phyloP scores from a whole-genome alignment of 2,113 vertebrate species.

The Trematocara macrostoma region DNA sequence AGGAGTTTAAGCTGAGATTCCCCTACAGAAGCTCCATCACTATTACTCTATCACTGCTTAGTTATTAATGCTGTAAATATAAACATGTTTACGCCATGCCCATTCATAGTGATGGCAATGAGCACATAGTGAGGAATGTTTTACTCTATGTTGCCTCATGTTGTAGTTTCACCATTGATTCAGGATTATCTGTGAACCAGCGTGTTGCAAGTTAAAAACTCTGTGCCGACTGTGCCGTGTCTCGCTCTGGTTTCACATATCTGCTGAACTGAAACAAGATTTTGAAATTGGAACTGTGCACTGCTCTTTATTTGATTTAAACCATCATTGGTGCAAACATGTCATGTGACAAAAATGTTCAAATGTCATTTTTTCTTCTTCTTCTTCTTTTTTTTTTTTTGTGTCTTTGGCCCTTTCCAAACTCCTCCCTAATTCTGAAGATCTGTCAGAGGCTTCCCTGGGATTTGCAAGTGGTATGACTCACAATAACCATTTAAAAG shows the following conservation, averaged over 20 bases:
- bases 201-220: not conserved
- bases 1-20: not conserved
- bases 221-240: not conserved
- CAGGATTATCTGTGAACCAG: conserved; percentile 12
- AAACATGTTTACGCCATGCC: not conserved
- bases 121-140: not conserved
- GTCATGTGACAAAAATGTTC: conserved; percentile 2
- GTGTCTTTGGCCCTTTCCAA: conserved; percentile 38
- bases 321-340: not conserved
- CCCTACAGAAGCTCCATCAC: not conserved
- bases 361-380: not conserved
- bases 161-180: not conserved
- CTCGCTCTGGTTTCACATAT: not conserved
- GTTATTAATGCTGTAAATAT: not conserved
- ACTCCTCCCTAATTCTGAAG: conserved; percentile 70
- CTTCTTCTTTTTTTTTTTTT: not conserved
- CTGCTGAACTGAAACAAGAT: not conserved
- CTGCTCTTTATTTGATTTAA: not conserved
- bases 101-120: not conserved
- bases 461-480: conserved; percentile 64
- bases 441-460: conserved; percentile 58
- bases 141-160: not conserved
- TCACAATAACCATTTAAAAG: conserved; percentile 74
- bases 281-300: not conserved
- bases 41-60: not conserved